phyloP scores from a whole-genome alignment of 2,797 vertebrate genomes.

The Ciconia nigra region DNA sequence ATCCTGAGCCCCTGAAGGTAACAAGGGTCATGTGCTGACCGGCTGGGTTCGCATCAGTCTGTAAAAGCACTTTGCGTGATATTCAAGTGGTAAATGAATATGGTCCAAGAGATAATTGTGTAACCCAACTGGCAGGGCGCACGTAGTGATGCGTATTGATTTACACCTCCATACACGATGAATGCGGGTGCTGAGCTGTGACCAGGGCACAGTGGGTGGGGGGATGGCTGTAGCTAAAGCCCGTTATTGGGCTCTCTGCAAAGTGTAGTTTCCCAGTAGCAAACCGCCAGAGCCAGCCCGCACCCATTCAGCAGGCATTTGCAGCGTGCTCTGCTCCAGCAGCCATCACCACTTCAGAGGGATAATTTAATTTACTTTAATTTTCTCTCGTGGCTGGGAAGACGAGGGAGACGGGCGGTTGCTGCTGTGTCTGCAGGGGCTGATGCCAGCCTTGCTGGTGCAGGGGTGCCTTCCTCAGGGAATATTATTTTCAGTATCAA shows the following conservation, averaged over 20 bases:
- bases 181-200: neutral
- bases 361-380: neutral
- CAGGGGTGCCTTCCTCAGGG: neutral
- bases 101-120: neutral
- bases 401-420: accelerated
- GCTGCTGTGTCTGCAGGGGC: neutral
- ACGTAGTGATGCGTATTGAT: neutral
- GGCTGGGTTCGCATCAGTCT: neutral
- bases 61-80: neutral
- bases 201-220: neutral
- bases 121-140: neutral
- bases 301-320: accelerated
- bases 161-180: accelerated
- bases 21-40: accelerated
- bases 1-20: neutral
- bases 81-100: neutral
- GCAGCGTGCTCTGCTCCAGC: neutral
- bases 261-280: neutral
- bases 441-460: neutral
- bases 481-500: neutral
- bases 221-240: neutral
- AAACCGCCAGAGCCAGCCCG: neutral
- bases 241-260: neutral
- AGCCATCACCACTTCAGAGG: neutral
- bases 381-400: neutral